These are phyloP conservation scores for Microtus ochrogaster DNA, from an alignment of 2,113 vertebrate genomes.

Conservation along the genomic window DNA sequence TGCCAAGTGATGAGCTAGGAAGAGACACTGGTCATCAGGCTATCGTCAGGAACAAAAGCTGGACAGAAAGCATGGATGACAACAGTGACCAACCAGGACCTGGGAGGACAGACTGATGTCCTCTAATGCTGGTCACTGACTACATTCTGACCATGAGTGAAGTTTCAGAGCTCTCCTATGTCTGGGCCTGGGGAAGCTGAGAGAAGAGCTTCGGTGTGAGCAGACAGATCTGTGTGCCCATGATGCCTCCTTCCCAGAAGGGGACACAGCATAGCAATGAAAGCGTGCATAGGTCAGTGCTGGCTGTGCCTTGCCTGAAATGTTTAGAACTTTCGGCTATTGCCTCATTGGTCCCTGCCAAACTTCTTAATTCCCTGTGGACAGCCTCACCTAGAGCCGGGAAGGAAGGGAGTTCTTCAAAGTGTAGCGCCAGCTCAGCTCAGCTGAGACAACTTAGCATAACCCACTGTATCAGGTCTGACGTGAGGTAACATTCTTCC, in stretches of 20 bases:
- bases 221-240: not conserved
- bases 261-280: no score
- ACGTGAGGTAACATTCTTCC: not conserved
- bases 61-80: no score
- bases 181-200: not conserved
- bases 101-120: fast-evolving
- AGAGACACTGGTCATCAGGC: not conserved
- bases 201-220: not conserved
- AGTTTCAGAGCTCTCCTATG: fast-evolving
- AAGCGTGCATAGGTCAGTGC: fast-evolving
- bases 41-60: not conserved
- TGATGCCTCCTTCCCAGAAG: not conserved
- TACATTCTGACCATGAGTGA: not conserved
- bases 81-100: not conserved
- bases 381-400: not conserved
- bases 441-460: no score
- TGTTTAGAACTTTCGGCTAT: fast-evolving
- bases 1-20: not conserved
- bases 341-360: not conserved
- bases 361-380: not conserved
- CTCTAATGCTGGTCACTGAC: not conserved
- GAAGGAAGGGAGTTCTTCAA: not conserved
- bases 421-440: no score
- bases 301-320: fast-evolving
- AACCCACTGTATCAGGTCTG: not conserved